Evolutionary conservation across 2,888 invertebrate species (phyloP), one percentile per base, ranked within the genome.

Genomic region (Crepidodera aurea): DNA sequence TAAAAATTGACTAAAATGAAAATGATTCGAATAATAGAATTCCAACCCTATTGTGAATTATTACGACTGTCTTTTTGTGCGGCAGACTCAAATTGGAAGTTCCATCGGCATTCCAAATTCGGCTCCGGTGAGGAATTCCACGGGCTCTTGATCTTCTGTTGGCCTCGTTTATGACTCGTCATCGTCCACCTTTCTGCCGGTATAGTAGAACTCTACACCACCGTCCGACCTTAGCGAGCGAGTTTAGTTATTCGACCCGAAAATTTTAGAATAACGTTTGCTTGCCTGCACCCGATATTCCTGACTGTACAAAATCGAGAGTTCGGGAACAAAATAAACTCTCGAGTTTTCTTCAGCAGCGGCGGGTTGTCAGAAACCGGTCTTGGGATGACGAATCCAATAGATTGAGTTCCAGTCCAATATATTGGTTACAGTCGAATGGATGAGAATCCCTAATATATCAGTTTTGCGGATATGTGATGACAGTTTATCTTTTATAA

Each of bases 201-300:
- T 44, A 44, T 19, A 54, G 44, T 32, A 44, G 29, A 54, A 40
- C 42, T 32, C 54, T 54, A 34, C 54, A 44, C 32, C 34, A 13
- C 34, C 34, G 29, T 12, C 34, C 34, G 34, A 12, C 34, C 34
- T 34, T 34, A 34, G 3, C 34, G 15, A 37, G 15, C 37, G 19
- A 29, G 37, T 32, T 13, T 19, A 66, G 40, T 59, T 67, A 68
- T 70, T 72, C 73, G 71, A 72, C 67, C 74, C 65, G 71, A 72
- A 74, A 74, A 73, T 71, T 67, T 68, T 69, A 68, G 70, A 74
- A 74, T 74, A 74, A 74, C 69, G 71, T 74, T 74, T 72, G 71
- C 69, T 67, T 67, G 68, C 70, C 66, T 67, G 71, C 67, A 65
- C 65, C 69, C 70, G 68, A 68, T 64, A 62, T 56, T 54, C 27